These are phyloP conservation scores for Zaprionus tsacasi DNA, from an alignment of 1,140 invertebrate genomes.

Conservation along the genomic window DNA sequence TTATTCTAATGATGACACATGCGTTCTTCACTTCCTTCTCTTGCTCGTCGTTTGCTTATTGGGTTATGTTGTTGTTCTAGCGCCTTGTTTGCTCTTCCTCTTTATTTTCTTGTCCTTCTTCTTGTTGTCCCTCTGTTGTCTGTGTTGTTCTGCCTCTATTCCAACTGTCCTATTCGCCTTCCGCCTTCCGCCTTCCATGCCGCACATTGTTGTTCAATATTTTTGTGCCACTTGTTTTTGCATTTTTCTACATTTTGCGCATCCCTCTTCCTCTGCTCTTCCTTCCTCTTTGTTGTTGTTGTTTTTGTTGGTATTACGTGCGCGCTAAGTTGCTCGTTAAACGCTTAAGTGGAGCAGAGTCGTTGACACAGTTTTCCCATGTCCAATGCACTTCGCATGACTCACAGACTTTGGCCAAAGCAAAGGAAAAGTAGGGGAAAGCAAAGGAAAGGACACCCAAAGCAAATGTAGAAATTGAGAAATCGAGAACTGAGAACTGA, in stretches of 20 bases:
- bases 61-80: slow-evolving; percentile 41
- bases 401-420: slow-evolving; percentile 37
- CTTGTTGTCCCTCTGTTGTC: not conserved
- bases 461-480: not conserved
- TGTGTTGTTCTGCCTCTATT: slow-evolving; percentile 18
- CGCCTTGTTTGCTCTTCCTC: slow-evolving; percentile 14
- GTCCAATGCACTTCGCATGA: slow-evolving; percentile 64
- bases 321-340: slow-evolving; percentile 79
- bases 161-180: slow-evolving; percentile 19
- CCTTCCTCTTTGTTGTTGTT: slow-evolving; percentile 33
- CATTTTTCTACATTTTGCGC: slow-evolving; percentile 73
- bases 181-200: slow-evolving; percentile 6
- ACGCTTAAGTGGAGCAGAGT: slow-evolving; percentile 81
- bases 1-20: slow-evolving; percentile 81
- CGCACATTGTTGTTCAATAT: slow-evolving; percentile 75
- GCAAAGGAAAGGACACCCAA: not conserved
- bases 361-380: slow-evolving; percentile 73
- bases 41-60: slow-evolving; percentile 30
- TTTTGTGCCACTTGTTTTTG: slow-evolving; percentile 79
- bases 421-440: not conserved
- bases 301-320: slow-evolving; percentile 69
- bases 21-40: slow-evolving; percentile 50
- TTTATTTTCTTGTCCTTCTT: slow-evolving; percentile 7
- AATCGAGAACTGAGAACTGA: not conserved
- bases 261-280: slow-evolving; percentile 25